A percentile compares a stretch with the other conserved stretches of the same genome.
These are phyloP conservation scores for Neoniphon sammara DNA, from an alignment of 2,797 vertebrate species.

Conservation along the genomic window DNA sequence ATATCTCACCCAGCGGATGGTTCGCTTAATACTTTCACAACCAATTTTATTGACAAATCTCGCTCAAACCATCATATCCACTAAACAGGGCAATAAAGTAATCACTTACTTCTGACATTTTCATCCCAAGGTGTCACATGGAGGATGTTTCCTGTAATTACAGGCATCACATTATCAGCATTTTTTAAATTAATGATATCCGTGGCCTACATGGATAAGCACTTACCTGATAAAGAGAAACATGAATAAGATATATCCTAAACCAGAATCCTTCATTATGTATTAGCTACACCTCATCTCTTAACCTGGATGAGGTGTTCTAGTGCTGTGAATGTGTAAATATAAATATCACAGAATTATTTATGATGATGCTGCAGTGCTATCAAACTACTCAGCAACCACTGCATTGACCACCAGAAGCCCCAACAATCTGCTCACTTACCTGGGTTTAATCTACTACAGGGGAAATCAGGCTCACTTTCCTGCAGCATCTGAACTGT, in stretches of 20 bases:
- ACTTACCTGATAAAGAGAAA: slow-evolving; percentile 44
- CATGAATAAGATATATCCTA: slow-evolving; percentile 16
- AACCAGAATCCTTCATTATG: slow-evolving; percentile 40
- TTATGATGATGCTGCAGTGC: slow-evolving; percentile 6
- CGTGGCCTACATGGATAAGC: neutral
- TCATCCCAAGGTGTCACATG: neutral
- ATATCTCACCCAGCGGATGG: neutral
- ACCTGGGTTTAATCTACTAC: too few relatives aligned
- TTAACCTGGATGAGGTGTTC: slow-evolving; percentile 24
- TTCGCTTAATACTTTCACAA: slow-evolving; percentile 13
- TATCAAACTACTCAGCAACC: slow-evolving; percentile 5
- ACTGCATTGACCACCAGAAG: too few relatives aligned
- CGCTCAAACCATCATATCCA: neutral
- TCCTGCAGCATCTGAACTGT: slow-evolving; percentile 7
- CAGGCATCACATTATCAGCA: neutral
- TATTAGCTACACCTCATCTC: slow-evolving; percentile 5
- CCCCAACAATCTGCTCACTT: too few relatives aligned
- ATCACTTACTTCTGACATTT: neutral
- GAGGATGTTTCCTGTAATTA: neutral
- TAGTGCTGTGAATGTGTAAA: slow-evolving; percentile 8
- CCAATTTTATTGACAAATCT: slow-evolving; percentile 14
- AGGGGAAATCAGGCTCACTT: too few relatives aligned
- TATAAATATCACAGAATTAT: slow-evolving; percentile 25
- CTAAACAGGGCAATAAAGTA: slow-evolving; percentile 13
- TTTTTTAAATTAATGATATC: neutral